These are phyloP conservation scores for Paramormyrops kingsleyae DNA, from an alignment of 2,113 vertebrate species.

Conservation along the genomic window DNA sequence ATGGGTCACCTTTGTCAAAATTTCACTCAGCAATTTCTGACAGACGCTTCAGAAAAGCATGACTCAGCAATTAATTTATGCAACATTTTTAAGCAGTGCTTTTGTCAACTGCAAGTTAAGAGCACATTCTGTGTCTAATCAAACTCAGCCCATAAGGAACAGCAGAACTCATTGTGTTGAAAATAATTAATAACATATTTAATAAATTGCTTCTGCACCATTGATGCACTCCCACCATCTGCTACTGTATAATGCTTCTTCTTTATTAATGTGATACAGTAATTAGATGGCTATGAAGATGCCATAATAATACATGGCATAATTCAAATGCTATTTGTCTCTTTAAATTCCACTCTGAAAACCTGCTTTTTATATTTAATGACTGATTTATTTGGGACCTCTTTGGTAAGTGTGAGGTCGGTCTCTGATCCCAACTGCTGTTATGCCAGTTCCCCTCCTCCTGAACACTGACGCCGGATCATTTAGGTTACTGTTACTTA, in stretches of 20 bases:
- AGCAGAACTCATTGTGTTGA: conserved; percentile 60
- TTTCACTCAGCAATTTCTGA: neutral
- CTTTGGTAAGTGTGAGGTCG: conserved; percentile 15
- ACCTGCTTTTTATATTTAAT: conserved; percentile 27
- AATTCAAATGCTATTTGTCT: conserved; percentile 63
- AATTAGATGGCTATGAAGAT: conserved; percentile 58
- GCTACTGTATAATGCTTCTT: conserved; percentile 55
- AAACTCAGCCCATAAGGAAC: conserved; percentile 51
- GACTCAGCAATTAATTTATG: neutral
- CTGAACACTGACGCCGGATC: neutral
- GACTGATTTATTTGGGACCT: conserved; percentile 45
- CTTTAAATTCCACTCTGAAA: conserved; percentile 59
- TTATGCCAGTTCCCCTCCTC: neutral
- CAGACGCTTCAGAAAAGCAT: neutral
- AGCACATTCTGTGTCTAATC: conserved; percentile 36
- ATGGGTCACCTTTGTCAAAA: neutral
- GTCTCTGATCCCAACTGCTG: neutral
- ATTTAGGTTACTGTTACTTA: neutral
- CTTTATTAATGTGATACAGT: conserved; percentile 64
- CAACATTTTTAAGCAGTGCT: conserved; percentile 9
- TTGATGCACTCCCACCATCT: conserved; percentile 63
- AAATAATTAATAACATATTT: conserved; percentile 72
- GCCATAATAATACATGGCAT: conserved; percentile 63
- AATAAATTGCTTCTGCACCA: conserved; percentile 69
- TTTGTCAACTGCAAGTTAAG: conserved; percentile 44